Evolutionary conservation across 1,140 invertebrate species (phyloP).

Genomic region (Psilanteris sp.): DNA sequence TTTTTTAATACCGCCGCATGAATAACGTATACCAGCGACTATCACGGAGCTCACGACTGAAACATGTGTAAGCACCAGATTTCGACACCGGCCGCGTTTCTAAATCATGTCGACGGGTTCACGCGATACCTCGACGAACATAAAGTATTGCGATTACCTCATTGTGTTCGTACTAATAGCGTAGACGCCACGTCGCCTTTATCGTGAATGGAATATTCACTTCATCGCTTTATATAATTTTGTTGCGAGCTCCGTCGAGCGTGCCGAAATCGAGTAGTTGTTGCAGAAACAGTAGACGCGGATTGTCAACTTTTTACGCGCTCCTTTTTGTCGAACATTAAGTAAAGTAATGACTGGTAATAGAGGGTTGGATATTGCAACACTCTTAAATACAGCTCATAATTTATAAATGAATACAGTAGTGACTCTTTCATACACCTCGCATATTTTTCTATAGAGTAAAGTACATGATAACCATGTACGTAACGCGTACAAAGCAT

Average conservation of each 20-base stretch:
- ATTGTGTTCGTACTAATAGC: conserved; percentile 71
- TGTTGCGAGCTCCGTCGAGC: background rate
- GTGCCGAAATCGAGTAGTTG: conserved; percentile 13
- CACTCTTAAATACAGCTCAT: no score
- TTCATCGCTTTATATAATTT: conserved; percentile 51
- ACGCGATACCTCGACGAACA: conserved; percentile 54
- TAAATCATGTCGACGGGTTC: conserved; percentile 70
- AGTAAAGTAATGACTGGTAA: no score
- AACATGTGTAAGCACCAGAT: conserved; percentile 68
- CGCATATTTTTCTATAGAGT: no score
- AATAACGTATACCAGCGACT: conserved; percentile 44
- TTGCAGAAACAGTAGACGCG: conserved; percentile 15
- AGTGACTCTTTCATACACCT: no score
- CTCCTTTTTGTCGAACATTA: no score
- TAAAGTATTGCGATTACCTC: conserved; percentile 66
- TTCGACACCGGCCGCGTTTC: conserved; percentile 69
- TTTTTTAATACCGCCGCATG: conserved; percentile 46
- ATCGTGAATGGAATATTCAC: conserved; percentile 39
- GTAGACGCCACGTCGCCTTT: conserved; percentile 43
- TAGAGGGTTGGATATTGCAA: no score
- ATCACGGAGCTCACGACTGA: conserved; percentile 60
- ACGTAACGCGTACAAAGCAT: no score
- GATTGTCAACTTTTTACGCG: conserved; percentile 10
- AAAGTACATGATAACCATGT: no score
- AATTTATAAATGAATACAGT: no score